Evolutionary conservation across 2,888 invertebrate genomes (phyloP).

Genomic region (Neoaliturus tenellus): DNA sequence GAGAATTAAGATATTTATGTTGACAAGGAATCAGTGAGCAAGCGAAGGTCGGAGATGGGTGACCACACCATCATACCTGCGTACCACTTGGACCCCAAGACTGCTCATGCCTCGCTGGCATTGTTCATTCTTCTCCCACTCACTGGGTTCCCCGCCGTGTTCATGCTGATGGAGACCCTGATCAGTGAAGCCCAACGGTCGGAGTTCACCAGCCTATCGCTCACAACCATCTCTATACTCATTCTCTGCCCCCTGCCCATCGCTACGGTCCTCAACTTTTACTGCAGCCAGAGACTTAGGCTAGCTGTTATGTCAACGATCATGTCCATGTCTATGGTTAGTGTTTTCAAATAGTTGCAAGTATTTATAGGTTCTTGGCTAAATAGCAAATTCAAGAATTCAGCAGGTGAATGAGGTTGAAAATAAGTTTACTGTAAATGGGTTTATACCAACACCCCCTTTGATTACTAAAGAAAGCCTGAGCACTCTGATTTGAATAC

Average conservation of each 20-base stretch:
- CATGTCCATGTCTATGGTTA: neutral
- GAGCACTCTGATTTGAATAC: no score
- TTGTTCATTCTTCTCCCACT: neutral
- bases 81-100: neutral
- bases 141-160: neutral
- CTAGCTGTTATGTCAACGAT: neutral
- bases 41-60: neutral
- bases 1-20: no score
- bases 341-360: neutral
- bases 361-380: neutral
- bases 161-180: slow-evolving; percentile 14
- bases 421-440: no score
- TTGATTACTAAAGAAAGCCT: no score
- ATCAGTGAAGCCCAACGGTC: neutral
- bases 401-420: no score
- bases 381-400: no score
- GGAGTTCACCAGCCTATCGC: neutral
- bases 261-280: neutral
- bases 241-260: neutral
- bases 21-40: neutral
- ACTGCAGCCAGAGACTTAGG: neutral
- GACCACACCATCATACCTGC: neutral
- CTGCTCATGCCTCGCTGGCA: neutral
- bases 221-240: neutral
- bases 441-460: no score